These are phyloP conservation scores for Climacteris rufus DNA, from an alignment of 2,113 vertebrate genomes.

Conservation along the genomic window DNA sequence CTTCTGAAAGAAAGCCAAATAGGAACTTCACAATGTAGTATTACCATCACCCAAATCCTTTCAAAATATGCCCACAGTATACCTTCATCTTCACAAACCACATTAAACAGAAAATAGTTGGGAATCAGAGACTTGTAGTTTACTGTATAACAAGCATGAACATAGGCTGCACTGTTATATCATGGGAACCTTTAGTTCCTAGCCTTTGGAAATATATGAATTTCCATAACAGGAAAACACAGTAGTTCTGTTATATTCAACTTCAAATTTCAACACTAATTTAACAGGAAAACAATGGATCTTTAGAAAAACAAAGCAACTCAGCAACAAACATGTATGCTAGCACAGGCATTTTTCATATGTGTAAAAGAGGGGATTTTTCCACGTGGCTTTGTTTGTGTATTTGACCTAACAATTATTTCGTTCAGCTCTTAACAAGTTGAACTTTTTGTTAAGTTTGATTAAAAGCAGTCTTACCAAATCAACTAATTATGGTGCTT, in stretches of 20 bases:
- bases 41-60: neutral
- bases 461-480: conserved; percentile 6
- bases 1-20: neutral
- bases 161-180: neutral
- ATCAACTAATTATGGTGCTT: neutral
- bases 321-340: neutral
- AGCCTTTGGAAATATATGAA: neutral
- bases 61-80: neutral
- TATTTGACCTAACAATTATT: neutral
- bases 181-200: neutral
- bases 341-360: neutral
- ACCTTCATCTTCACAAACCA: neutral
- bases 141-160: neutral
- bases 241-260: neutral
- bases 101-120: neutral
- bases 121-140: neutral
- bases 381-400: neutral
- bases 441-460: neutral
- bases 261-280: neutral
- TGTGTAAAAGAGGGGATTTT: neutral
- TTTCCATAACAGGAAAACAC: neutral
- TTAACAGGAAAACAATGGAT: neutral
- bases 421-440: neutral
- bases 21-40: neutral
- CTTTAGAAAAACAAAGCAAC: neutral